Percentiles rank a stretch among this genome's conserved stretches.
Evolutionary conservation across 2,797 vertebrate species (phyloP).

Genomic region (Otus scops): DNA sequence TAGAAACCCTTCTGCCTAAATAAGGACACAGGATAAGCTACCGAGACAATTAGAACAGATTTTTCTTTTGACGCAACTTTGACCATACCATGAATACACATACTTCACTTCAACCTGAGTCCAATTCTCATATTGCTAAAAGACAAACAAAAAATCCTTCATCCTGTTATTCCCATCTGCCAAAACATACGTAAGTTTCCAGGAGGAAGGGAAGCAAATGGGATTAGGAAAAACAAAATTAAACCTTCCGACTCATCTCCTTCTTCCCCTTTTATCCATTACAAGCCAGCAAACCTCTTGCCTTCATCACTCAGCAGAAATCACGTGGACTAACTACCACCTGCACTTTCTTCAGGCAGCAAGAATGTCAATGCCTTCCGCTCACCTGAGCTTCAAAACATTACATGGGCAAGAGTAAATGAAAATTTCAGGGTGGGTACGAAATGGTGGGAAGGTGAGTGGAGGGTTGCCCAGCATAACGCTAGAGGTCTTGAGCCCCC

Average conservation of each 20-base stretch:
- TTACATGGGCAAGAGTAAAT: too few relatives aligned
- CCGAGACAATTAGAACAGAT: not conserved
- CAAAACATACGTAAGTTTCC: not conserved
- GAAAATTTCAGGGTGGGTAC: not conserved
- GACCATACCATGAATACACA: not conserved
- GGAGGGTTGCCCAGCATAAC: not conserved
- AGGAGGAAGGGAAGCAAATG: not conserved
- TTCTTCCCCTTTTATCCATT: not conserved
- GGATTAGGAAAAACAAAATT: not conserved
- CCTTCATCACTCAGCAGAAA: not conserved
- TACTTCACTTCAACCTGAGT: not conserved
- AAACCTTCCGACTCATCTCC: not conserved
- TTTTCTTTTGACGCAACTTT: fast-evolving
- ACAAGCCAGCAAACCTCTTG: not conserved
- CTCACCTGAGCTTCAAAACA: not conserved
- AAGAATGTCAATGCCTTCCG: not conserved
- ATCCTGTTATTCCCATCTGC: not conserved
- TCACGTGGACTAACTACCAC: not conserved
- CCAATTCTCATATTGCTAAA: not conserved
- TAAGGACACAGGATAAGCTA: not conserved
- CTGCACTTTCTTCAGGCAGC: not conserved
- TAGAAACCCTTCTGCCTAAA: not conserved
- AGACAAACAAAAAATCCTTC: not conserved
- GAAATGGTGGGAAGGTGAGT: not conserved
- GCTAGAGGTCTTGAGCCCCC: not conserved